Base-by-base conservation (phyloP, 2,797 vertebrate genomes). In the Danio kyathit region DNA sequence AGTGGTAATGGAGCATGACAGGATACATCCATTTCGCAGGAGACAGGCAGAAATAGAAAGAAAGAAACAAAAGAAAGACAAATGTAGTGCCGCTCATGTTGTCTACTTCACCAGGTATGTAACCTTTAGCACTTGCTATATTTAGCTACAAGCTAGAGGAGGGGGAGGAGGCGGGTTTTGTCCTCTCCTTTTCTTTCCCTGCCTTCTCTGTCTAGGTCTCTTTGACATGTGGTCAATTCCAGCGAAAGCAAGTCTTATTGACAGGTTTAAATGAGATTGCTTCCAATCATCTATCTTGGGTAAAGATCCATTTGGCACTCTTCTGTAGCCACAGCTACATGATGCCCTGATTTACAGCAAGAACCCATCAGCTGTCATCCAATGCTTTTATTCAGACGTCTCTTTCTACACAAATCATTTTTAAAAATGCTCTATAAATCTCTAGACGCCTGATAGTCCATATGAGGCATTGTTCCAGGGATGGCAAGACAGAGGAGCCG, bases 121-220 rank as follows among this genome's bases (percentile, higher is more conserved):
- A 91, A 93, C 93, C 92, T 93, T 93, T 63, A 85, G 87, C 89
- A 88, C 71, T 1, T 59, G 79, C 90, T 91, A 91, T 91, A 91
- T 92, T 91, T 92, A 92, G 89, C 81, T 74, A 11, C 70, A 63
- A 71, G 63, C 64, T 38, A 60, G 61, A 69, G 29, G 29, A 70
- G 64, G 65, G 8, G 0, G 7, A 9, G 19, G 41, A 70, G 52
- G 29, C 5, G 1, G 14, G 52, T 49, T 76, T 56, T 61, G 19
- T 65, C n/a, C 13, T 66, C 48, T 61, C 65, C 70, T 13, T 49
- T 13, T 72, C 70, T 75, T 67, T 84, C 76, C 44, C 60, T 8
- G 0, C 52, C 49, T 59, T 72, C 60, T 61, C 38, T 72, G 14
- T 10, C 49, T 90, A 89, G 84, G 74, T 77, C 84, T 54, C 73